Evolutionary conservation across 2,888 invertebrate genomes (phyloP), one percentile per base, ranked within the genome.

Genomic region (Ormyrus labotus): DNA sequence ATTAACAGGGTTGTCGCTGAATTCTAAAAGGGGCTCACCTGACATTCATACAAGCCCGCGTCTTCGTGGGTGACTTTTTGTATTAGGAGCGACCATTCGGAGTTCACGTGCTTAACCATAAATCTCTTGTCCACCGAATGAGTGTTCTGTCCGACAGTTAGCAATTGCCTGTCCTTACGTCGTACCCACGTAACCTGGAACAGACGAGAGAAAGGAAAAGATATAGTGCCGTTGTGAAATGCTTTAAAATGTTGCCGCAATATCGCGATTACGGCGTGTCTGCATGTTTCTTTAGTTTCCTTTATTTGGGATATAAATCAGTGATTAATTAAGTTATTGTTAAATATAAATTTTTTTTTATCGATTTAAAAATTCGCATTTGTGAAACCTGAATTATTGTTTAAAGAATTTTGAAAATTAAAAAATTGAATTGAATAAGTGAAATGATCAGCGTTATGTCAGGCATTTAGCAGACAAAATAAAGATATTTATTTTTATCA

Each of bases 111-210:
- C 77, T 88, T 87, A 74, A 89, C 87, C 85, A 87, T 85, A 80
- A 91, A 91, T 83, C 91, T 88, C 57, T 86, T 87, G 84, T 91
- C 91, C 78, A 89, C 85, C 34, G 90, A 88, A 78, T 91, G 89
- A 47, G 89, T 91, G n/a, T 86, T 87, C 60, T 86, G 87, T 47
- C 90, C 91, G 6, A 91, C 88, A 55, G 91, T 91, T 83, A 91
- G 80, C 83, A 91, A 83, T 81, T 88, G 90, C 63, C 89, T 88
- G 83, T 90, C 90, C 78, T 86, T 87, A 53, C 89, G 87, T 58
- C 90, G 85, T 69, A 91, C 87, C 91, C 91, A 91, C 8, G 90
- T 89, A 74, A 91, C 88, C 91, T 91, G 82, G 9, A 78, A 75
- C 60, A 80, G 4, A 70, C 51, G 55, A 60, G 48, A 13, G 19